phyloP scores from a whole-genome alignment of 2,797 vertebrate genomes.

The Macrochelys suwanniensis region DNA sequence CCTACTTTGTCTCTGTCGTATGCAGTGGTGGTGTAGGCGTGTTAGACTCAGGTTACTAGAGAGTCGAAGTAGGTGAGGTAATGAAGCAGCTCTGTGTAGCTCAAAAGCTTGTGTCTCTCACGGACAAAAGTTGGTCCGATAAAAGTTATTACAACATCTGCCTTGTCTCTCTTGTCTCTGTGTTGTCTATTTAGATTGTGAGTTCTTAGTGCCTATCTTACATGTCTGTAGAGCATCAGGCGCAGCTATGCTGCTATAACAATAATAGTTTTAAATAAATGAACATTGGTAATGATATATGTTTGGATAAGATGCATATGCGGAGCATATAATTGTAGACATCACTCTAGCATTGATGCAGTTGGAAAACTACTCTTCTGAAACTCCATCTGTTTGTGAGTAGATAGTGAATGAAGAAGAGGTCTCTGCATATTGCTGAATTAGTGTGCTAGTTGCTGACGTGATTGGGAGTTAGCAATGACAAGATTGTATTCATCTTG shows the following conservation, averaged over 20 bases:
- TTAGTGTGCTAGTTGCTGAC: constrained; percentile 11
- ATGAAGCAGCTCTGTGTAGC: neutral
- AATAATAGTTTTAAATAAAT: neutral
- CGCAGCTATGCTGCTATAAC: neutral
- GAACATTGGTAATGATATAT: neutral
- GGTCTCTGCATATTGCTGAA: constrained; percentile 2
- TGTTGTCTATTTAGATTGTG: neutral
- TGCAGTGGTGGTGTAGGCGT: neutral
- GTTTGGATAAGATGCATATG: neutral
- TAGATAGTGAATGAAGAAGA: constrained; percentile 34
- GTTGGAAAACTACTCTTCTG: constrained; percentile 66
- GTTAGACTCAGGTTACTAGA: neutral
- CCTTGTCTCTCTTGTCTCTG: neutral
- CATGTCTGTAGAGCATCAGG: neutral
- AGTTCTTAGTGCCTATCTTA: neutral
- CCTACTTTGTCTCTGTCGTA: neutral
- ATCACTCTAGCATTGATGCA: neutral
- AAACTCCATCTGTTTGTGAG: constrained; percentile 44
- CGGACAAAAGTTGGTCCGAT: neutral
- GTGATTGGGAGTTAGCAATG: constrained; percentile 44
- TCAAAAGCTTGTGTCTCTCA: neutral
- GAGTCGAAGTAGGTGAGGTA: neutral
- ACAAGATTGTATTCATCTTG: constrained; percentile 23
- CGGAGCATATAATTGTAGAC: neutral
- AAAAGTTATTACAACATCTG: neutral